Evolutionary conservation across 2,113 vertebrate species (phyloP), one percentile per base, ranked within the genome.

Genomic region (Tautogolabrus adspersus): DNA sequence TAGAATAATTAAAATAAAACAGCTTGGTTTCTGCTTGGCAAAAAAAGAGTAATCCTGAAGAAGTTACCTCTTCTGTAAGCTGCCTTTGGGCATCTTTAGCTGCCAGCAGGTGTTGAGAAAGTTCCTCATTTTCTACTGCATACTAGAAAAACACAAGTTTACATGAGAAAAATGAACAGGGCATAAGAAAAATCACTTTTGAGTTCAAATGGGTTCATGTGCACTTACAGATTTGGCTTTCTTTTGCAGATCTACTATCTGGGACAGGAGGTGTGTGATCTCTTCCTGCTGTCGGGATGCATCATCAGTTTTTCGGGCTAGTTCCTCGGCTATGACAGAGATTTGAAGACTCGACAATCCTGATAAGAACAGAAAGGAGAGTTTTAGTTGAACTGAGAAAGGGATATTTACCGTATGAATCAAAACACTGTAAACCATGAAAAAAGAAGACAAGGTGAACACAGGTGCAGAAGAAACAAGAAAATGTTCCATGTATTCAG

Each of bases 21-120:
- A 46, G 46, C 37, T 37, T 69, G 49, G 9, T n/a, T 1, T 37
- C 15, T 44, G 30, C 19, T 57, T 57, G 47, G 16, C 7, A 52
- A 10, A 21, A 9, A 52, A n/a, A 46, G 15, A 1, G 15, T 21
- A 44, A 15, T 49, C 21, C 16, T 5, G 49, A 19, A 38, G 8
- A 46, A 0, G 55, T 66, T 87, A 91, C 98, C 95, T 99, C 98
- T 0, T 94, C 94, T 2, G 98, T 99, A 58, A 99, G 97, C 87
- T 99, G 97, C 74, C 96, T 95, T 84, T 99, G 98, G 22, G 98
- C 98, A 66, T 98, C 97, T 95, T 99, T 99, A 23, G 98, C 98
- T 47, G 98, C 98, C 34, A 95, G 90, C 89, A 99, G 88, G 89
- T 99, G 98, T 81, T 99, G 98, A 73, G 95, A 94, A 3, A 99